phyloP scores from a whole-genome alignment of 23 tunicate genomes.

The Halocynthia aurantium region DNA sequence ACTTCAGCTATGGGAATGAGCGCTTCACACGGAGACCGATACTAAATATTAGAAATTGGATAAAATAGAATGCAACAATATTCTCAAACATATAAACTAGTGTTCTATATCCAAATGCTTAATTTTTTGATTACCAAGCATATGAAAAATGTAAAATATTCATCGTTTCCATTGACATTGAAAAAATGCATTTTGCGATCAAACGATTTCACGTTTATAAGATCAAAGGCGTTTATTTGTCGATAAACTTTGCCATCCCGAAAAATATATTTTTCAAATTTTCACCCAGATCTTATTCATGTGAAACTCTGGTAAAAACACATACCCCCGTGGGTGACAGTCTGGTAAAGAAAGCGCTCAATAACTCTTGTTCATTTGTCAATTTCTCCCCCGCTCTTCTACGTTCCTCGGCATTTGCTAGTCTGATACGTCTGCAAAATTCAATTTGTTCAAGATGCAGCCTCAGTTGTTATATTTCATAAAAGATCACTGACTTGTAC shows the following conservation, averaged over 20 bases:
- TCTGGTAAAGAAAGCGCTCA: constrained; percentile 24
- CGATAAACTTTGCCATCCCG: no score
- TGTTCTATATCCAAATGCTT: background rate
- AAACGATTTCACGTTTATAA: no score
- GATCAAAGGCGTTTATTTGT: no score
- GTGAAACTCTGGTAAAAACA: background rate
- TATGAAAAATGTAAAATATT: no score
- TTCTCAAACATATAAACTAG: background rate
- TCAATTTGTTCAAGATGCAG: no score
- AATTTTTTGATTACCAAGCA: no score
- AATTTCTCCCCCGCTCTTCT: constrained; percentile 68
- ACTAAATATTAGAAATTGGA: constrained; percentile 14
- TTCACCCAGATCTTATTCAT: no score
- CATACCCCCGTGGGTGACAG: constrained; percentile 3
- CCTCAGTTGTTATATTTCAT: no score
- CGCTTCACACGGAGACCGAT: constrained; percentile 71
- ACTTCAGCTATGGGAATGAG: constrained; percentile 87
- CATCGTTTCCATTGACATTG: no score
- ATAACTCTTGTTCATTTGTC: constrained; percentile 59
- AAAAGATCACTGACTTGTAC: no score
- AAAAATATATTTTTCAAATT: no score
- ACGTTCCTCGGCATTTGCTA: constrained; percentile 50
- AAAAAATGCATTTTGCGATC: no score
- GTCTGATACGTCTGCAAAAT: constrained; percentile 48
- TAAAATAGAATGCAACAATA: background rate